Evolutionary conservation across 2,113 vertebrate genomes (phyloP), one percentile per base, ranked within the genome.

Genomic region (Camelus bactrianus): DNA sequence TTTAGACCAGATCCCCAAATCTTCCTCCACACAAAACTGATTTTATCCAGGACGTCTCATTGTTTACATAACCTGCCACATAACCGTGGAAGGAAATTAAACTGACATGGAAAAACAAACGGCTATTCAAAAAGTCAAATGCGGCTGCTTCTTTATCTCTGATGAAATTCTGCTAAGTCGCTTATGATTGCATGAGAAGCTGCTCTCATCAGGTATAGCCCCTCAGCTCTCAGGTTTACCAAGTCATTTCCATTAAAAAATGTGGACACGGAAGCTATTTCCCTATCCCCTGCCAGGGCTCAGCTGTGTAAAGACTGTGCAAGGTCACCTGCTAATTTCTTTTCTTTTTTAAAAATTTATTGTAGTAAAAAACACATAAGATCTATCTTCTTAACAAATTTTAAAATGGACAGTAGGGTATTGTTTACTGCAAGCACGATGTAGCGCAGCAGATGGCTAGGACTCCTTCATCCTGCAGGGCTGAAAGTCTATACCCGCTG

Each of bases 31-130:
- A 32, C 42, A 50, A 87, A 92, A 92, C 13, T 93, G 81, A 93
- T 96, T 92, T 91, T 38, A 91, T 86, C 38, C 2, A 81, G 65
- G 22, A 77, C 15, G 42, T 35, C 56, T 81, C 32, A 72, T 89
- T 93, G 62, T 86, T 94, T 82, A 96, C 50, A 14, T 56, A 84
- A 73, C 46, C 77, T 72, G 50, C 35, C 82, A 58, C 0, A 28
- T 70, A 89, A 77, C 86, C 85, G 79, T 26, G 62, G 50, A 58
- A 95, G 42, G 50, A 69, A 95, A 95, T 95, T 97, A 89, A 96
- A 83, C 32, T 89, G 38, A 48, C 42, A 12, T 76, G 52, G 95
- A 73, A 93, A 92, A 93, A 76, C 35, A 94, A 76, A 48, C 32
- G 77, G 48, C 30, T 91, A 91, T 87, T 91, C 42, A 73, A 64